A percentile compares a stretch with the other conserved stretches of the same genome.
Conservation (phyloP, 2,888 invertebrate genomes). For the Rhagonycha lutea region DNA sequence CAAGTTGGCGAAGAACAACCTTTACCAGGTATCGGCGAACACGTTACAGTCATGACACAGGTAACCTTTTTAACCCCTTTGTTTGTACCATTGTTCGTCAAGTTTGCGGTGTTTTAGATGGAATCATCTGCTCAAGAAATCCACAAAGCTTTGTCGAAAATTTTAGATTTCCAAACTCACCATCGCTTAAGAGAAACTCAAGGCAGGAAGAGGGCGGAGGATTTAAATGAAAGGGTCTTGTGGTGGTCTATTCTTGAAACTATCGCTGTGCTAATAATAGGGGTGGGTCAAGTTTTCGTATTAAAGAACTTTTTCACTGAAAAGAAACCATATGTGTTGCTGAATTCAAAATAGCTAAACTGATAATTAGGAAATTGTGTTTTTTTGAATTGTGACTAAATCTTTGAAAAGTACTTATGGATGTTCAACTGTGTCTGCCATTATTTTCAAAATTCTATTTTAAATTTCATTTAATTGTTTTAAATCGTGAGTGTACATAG, state of each 20-base stretch:
- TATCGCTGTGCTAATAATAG: conserved; percentile 78
- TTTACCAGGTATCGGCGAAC: conserved; percentile 83
- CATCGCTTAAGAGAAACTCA: conserved; percentile 94
- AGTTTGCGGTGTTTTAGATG: conserved; percentile 67
- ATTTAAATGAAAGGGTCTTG: conserved; percentile 91
- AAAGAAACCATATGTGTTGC: conserved; percentile 57
- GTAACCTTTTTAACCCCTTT: conserved; percentile 56
- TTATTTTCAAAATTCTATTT: neutral
- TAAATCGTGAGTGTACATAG: neutral
- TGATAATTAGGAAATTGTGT: conserved; percentile 40
- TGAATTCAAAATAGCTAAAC: conserved; percentile 35
- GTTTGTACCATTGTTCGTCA: neutral
- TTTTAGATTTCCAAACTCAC: conserved; percentile 96
- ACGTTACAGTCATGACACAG: conserved; percentile 92
- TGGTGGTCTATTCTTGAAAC: conserved; percentile 94
- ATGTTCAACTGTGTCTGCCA: neutral
- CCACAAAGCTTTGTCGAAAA: conserved; percentile 84
- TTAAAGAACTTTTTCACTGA: conserved; percentile 91
- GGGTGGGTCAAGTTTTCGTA: conserved; percentile 89
- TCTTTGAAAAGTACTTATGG: neutral
- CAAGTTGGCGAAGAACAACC: conserved; percentile 92
- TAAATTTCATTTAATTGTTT: neutral
- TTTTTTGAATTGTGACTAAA: neutral
- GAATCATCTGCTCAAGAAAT: conserved; percentile 89
- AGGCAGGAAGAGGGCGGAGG: conserved; percentile 93